These are phyloP conservation scores for Archips crataeganus DNA, from an alignment of 2,888 invertebrate species.

Conservation along the genomic window DNA sequence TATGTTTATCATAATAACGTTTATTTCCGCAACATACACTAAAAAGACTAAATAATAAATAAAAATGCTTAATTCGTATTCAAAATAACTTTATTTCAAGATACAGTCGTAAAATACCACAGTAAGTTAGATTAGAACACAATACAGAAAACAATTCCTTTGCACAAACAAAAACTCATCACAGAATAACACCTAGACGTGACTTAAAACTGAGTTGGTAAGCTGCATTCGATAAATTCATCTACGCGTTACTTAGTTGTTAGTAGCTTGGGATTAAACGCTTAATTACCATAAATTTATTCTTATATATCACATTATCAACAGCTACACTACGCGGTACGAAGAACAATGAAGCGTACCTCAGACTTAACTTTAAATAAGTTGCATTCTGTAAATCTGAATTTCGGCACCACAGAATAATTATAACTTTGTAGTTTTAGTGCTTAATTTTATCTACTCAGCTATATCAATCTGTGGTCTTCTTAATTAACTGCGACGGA, in stretches of 20 bases:
- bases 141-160: slow-evolving; percentile 74
- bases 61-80: slow-evolving; percentile 49
- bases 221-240: slow-evolving; percentile 49
- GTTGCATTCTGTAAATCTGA: slow-evolving; percentile 29
- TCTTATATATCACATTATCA: slow-evolving; percentile 83
- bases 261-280: slow-evolving; percentile 67
- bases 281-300: slow-evolving; percentile 62
- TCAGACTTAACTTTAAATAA: slow-evolving; percentile 45
- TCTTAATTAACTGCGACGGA: slow-evolving; percentile 39
- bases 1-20: too few relatives aligned
- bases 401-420: background rate
- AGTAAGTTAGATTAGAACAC: slow-evolving; percentile 59
- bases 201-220: slow-evolving; percentile 60
- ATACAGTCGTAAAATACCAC: slow-evolving; percentile 63
- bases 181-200: slow-evolving; percentile 72
- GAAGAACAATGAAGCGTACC: slow-evolving; percentile 48
- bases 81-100: slow-evolving; percentile 80
- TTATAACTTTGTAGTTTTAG: background rate
- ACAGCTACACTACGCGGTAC: slow-evolving; percentile 70
- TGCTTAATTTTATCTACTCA: background rate
- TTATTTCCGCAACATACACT: background rate
- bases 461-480: background rate
- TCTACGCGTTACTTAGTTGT: slow-evolving; percentile 50
- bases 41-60: background rate
- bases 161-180: slow-evolving; percentile 72